Evolutionary conservation across 2,888 invertebrate species (phyloP).

Genomic region (Hirtodrosophila alboralis): DNA sequence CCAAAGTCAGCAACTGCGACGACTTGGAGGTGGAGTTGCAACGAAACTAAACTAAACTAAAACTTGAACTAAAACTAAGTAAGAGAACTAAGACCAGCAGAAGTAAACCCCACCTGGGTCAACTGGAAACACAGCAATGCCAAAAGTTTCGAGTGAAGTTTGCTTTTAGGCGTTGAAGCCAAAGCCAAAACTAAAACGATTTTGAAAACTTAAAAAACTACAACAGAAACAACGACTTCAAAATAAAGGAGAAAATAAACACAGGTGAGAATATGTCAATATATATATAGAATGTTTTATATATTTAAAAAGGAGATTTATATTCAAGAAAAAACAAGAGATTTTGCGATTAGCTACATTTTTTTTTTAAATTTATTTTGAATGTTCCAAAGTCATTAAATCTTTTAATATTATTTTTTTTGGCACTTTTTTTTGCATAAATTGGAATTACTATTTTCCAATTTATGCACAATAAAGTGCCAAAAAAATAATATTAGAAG

Average conservation of each 20-base stretch:
- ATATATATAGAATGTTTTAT: background rate
- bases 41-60: slow-evolving; percentile 2
- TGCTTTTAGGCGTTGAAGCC: slow-evolving; percentile 46
- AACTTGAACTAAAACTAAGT: background rate
- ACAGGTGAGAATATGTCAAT: slow-evolving; percentile 10
- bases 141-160: slow-evolving; percentile 40
- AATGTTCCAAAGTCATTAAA: too few species aligned
- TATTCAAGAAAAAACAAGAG: too few species aligned
- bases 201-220: background rate
- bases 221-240: slow-evolving; percentile 1
- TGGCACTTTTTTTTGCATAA: too few species aligned
- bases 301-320: too few species aligned
- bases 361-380: too few species aligned
- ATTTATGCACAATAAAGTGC: too few species aligned
- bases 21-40: slow-evolving; percentile 25
- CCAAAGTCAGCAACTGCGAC: slow-evolving; percentile 25
- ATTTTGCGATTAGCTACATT: too few species aligned
- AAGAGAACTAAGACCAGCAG: too few species aligned
- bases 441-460: too few species aligned
- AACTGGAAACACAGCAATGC: slow-evolving; percentile 42
- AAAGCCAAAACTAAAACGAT: slow-evolving; percentile 23
- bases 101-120: slow-evolving; percentile 26
- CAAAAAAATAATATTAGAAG: too few species aligned
- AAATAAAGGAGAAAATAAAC: slow-evolving; percentile 1
- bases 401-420: too few species aligned